phyloP scores from a whole-genome alignment of 2,888 invertebrate species.

The Teleogryllus oceanicus region DNA sequence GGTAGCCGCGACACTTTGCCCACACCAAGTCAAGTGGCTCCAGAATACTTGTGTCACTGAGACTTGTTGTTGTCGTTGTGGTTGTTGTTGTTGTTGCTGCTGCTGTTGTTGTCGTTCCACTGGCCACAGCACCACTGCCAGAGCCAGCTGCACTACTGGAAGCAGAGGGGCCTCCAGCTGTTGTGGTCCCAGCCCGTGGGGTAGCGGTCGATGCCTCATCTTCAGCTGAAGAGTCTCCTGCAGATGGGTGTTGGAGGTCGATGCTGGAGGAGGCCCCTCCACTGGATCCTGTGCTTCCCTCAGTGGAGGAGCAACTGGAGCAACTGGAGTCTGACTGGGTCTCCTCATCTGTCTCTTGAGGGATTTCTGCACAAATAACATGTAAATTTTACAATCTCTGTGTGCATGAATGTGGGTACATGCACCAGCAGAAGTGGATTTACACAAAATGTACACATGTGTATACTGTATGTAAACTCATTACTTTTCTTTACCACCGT shows the following conservation, averaged over 20 bases:
- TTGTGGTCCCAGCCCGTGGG: background rate
- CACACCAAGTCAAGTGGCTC: slow-evolving; percentile 90
- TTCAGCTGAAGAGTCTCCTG: slow-evolving; percentile 39
- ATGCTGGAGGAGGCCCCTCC: slow-evolving; percentile 40
- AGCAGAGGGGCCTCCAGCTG: slow-evolving; percentile 27
- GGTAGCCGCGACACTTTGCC: slow-evolving; percentile 95
- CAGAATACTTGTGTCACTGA: background rate
- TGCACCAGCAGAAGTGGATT: too few relatives aligned
- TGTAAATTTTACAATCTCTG: background rate
- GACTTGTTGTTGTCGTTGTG: slow-evolving; percentile 22
- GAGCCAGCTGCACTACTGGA: slow-evolving; percentile 5
- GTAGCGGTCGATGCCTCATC: slow-evolving; percentile 31
- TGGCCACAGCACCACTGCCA: background rate
- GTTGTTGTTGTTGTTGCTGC: slow-evolving; percentile 23
- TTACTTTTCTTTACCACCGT: too few relatives aligned
- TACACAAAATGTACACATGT: too few relatives aligned
- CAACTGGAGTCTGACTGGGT: slow-evolving; percentile 50
- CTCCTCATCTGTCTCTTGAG: slow-evolving; percentile 49
- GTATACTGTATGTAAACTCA: too few relatives aligned
- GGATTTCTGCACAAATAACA: slow-evolving; percentile 39
- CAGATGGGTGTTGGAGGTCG: slow-evolving; percentile 35
- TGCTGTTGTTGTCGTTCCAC: slow-evolving; percentile 38
- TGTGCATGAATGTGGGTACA: too few relatives aligned
- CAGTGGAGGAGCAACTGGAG: slow-evolving; percentile 51
- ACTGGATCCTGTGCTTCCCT: slow-evolving; percentile 47